phyloP scores from a whole-genome alignment of 2,888 invertebrate genomes.

The Vannuccia rotundouncinata region DNA sequence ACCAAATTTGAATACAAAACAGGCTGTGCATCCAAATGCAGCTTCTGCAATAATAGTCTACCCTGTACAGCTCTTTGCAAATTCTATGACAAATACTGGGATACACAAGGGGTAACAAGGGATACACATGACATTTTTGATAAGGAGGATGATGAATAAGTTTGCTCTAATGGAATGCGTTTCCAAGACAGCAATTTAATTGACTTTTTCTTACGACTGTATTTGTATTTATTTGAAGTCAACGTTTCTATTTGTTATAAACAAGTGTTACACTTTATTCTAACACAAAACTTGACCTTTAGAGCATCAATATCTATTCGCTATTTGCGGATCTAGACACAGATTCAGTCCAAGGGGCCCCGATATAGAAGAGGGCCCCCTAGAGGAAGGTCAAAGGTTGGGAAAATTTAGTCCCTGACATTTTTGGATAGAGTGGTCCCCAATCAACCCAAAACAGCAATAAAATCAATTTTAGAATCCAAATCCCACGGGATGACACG shows the following conservation, averaged over 20 bases:
- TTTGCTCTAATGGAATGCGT: not conserved
- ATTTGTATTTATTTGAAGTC: not conserved
- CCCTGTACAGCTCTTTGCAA: slow-evolving; percentile 38
- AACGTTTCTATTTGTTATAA: not conserved
- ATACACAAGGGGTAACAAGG: not conserved
- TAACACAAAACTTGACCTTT: not conserved
- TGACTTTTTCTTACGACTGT: not conserved
- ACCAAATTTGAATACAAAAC: slow-evolving; percentile 34
- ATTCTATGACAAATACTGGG: slow-evolving; percentile 25
- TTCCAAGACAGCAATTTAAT: not conserved
- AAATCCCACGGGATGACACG: not conserved
- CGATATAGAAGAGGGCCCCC: not conserved
- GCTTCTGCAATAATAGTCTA: slow-evolving; percentile 32
- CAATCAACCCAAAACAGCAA: not conserved
- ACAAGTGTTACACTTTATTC: not conserved
- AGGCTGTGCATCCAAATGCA: slow-evolving; percentile 27
- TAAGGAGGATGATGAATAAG: not conserved
- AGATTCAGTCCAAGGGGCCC: not conserved
- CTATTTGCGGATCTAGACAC: not conserved
- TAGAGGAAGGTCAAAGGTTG: too few species aligned
- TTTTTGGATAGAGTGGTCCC: not conserved
- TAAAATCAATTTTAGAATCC: not conserved
- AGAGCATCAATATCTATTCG: not conserved
- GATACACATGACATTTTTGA: not conserved
- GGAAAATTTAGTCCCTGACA: not conserved